A percentile compares a stretch with the other conserved stretches of the same genome.
Conservation (phyloP, 2,797 vertebrate species). For the Cyprinodon diabolis region DNA sequence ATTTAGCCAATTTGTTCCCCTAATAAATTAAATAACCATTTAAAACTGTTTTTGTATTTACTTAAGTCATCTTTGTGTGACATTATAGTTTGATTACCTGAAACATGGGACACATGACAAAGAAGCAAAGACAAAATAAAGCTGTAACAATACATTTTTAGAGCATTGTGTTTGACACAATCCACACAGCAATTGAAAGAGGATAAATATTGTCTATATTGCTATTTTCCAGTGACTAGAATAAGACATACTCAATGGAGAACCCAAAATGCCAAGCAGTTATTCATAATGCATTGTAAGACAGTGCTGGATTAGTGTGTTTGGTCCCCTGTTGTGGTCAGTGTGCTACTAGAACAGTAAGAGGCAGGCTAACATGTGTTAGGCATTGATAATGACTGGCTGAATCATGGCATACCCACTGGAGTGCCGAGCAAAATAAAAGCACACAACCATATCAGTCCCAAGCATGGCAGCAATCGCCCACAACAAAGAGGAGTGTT, state of each 20-base stretch:
- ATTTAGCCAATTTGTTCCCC: background rate
- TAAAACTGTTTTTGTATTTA: background rate
- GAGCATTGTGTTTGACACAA: conserved; percentile 24
- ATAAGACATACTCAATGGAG: conserved; percentile 58
- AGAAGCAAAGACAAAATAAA: background rate
- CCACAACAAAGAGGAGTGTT: conserved; percentile 69
- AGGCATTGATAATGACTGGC: conserved; percentile 76
- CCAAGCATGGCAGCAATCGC: conserved; percentile 65
- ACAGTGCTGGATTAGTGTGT: conserved; percentile 59
- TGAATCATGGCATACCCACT: conserved; percentile 63
- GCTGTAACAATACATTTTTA: background rate
- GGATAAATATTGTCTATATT: conserved; percentile 43
- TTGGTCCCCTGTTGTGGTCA: conserved; percentile 70
- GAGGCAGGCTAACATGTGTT: conserved; percentile 73
- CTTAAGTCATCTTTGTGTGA: background rate
- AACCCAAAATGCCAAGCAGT: conserved; percentile 68
- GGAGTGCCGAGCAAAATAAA: conserved; percentile 65
- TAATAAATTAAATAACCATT: background rate
- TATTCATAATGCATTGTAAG: conserved; percentile 62
- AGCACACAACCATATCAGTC: conserved; percentile 71
- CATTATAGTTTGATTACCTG: background rate
- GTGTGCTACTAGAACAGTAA: conserved; percentile 67
- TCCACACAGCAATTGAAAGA: conserved; percentile 28
- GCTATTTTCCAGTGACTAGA: conserved; percentile 45
- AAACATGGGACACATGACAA: background rate